Conservation (phyloP, 2,888 invertebrate genomes). For the Drosophila recens region DNA sequence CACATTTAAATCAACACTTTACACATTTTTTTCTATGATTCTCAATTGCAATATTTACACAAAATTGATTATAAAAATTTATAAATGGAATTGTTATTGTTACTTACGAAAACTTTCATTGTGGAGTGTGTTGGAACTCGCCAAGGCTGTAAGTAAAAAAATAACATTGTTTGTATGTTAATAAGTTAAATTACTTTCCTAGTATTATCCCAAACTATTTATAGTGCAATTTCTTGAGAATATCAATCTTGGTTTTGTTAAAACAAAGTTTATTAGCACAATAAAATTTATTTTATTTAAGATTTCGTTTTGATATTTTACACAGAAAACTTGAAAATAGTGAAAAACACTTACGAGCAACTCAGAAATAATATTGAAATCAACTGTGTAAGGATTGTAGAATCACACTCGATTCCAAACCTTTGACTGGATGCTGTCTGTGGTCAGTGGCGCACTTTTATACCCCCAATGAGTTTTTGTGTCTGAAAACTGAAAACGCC, state of each 20-base stretch:
- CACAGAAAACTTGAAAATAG: constrained; percentile 30
- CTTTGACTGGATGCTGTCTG: constrained; percentile 86
- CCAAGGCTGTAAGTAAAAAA: constrained; percentile 70
- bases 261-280: constrained; percentile 1
- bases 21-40: constrained; percentile 16
- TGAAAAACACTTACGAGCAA: constrained; percentile 78
- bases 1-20: constrained; percentile 45
- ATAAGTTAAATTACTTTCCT: constrained; percentile 8
- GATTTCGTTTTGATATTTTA: constrained; percentile 3
- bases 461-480: constrained; percentile 84
- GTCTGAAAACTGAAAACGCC: constrained; percentile 72
- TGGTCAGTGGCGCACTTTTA: constrained; percentile 85
- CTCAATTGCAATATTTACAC: constrained; percentile 40
- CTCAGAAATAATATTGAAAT: constrained; percentile 62
- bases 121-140: constrained; percentile 67
- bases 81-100: constrained; percentile 29
- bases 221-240: constrained; percentile 1
- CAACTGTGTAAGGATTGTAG: constrained; percentile 83
- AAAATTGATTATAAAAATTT: constrained; percentile 27
- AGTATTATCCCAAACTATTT: constrained; percentile 19
- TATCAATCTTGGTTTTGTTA: constrained; percentile 6
- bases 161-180: constrained; percentile 36
- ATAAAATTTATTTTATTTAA: background rate
- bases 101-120: constrained; percentile 87
- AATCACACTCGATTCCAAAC: constrained; percentile 85